Evolutionary conservation across 2,113 vertebrate genomes (phyloP), one percentile per base, ranked within the genome.

Genomic region (Merops nubicus): DNA sequence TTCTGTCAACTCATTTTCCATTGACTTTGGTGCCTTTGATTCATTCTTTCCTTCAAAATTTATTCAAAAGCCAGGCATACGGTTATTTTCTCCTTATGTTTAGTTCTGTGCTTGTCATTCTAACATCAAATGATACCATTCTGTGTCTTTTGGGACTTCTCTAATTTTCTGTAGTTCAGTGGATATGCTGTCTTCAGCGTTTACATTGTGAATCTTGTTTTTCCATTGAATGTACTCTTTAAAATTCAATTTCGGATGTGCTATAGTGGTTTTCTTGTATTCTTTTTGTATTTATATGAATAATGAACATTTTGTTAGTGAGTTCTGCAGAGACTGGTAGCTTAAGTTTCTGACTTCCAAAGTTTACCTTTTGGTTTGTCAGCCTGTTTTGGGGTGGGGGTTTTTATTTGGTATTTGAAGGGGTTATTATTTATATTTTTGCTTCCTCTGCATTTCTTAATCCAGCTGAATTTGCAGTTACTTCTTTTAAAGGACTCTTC

Each of bases 11-110:
- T 69, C 15, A 17, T 69, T 89, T 94, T 64, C 43, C 28, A 14
- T 51, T 91, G 43, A 69, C 63, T 86, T 68, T 43, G 23, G 15
- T 88, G 25, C 17, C 72, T 89, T 94, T 84, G 33, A 73, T 86
- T 91, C 15, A 54, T 82, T 53, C 23, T 91, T 86, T 83, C 40
- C 48, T 64, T 73, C 60, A 65, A 56, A 73, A 80, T 68, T 48
- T 47, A 28, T 84, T 84, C 23, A 65, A 48, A 87, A 65, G 33
- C 34, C n/a, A 67, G 33, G 14, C 43, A 43, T 72, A 34, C 9
- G 6, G 38, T 77, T 89, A 26, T 85, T 88, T 95, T 91, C 90
- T 23, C 69, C 50, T 18, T 70, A 9, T 34, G 16, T 79, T 88
- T 83, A 51, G 34, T 88, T 82, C 54, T 36, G 11, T 74, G 33